These are phyloP conservation scores for Augochlorella aurata DNA, from an alignment of 2,888 invertebrate genomes.

Conservation along the genomic window DNA sequence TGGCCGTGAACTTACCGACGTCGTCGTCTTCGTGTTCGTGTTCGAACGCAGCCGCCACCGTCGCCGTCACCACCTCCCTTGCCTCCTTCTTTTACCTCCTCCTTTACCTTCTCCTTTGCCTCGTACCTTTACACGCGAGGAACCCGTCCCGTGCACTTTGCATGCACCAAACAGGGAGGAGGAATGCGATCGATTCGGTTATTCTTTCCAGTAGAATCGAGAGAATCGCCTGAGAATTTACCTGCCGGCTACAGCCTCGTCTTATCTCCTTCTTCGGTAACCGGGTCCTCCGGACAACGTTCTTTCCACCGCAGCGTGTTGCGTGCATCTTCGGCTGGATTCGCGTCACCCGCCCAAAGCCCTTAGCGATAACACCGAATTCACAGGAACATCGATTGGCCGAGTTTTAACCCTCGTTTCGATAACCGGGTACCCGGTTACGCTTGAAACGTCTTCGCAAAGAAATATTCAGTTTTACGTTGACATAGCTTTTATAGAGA, in stretches of 20 bases:
- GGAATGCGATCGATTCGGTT: constrained; percentile 58
- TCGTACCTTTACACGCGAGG: constrained; percentile 63
- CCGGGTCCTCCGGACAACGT: neutral
- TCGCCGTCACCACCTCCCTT: too few relatives aligned
- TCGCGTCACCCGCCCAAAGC: too few relatives aligned
- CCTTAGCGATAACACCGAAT: too few relatives aligned
- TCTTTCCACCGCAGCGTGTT: neutral
- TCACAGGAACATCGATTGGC: too few relatives aligned
- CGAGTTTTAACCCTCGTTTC: too few relatives aligned
- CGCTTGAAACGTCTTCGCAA: too few relatives aligned
- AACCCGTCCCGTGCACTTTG: constrained; percentile 62
- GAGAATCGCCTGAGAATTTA: constrained; percentile 31
- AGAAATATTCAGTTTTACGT: too few relatives aligned
- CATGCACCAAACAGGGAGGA: constrained; percentile 46
- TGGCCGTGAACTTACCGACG: constrained; percentile 81
- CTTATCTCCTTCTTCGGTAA: constrained; percentile 23
- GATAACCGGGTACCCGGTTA: too few relatives aligned
- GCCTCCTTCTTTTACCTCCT: neutral
- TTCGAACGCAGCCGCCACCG: constrained; percentile 68
- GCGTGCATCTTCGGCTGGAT: neutral
- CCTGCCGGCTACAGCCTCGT: constrained; percentile 21
- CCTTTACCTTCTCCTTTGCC: neutral
- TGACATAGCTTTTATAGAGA: too few relatives aligned
- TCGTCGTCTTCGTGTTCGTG: constrained; percentile 60
- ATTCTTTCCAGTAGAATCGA: constrained; percentile 46